Percentiles rank a stretch among this genome's conserved stretches.
Evolutionary conservation across 2,888 invertebrate genomes (phyloP).

Genomic region (Heteropelma amictum): DNA sequence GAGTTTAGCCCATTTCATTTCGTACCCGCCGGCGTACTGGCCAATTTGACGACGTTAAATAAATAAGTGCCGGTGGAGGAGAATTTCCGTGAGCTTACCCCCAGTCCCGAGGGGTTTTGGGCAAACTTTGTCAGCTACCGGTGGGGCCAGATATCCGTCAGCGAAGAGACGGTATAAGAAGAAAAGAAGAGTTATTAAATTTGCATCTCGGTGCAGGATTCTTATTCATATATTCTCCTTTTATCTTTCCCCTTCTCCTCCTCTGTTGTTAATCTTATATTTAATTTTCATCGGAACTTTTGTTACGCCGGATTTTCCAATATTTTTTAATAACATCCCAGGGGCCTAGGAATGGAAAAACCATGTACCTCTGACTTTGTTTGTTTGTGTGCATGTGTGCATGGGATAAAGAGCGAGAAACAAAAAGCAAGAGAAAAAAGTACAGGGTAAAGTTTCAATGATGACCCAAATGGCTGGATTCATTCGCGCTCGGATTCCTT

Average conservation of each 20-base stretch:
- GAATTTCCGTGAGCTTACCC: background rate
- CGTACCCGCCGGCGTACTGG: constrained; percentile 10
- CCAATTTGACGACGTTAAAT: constrained; percentile 49
- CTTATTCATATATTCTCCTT: background rate
- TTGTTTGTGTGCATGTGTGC: background rate
- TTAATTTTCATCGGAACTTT: constrained; percentile 43
- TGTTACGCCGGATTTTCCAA: constrained; percentile 32
- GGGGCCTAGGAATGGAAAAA: background rate
- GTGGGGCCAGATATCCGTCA: constrained; percentile 23
- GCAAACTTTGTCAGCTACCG: constrained; percentile 42
- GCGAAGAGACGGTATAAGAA: constrained; percentile 20
- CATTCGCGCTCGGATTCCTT: background rate
- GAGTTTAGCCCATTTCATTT: background rate
- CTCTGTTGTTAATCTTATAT: background rate
- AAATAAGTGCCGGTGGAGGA: constrained; percentile 33
- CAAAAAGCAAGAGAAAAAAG: background rate
- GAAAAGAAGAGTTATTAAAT: constrained; percentile 51
- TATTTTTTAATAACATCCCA: constrained; percentile 39
- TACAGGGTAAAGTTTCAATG: background rate
- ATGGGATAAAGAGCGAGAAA: background rate
- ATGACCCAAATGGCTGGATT: constrained; percentile 11
- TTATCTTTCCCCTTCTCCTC: background rate
- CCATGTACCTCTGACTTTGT: too few species aligned
- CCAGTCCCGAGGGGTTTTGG: constrained; percentile 37
- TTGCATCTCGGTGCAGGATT: constrained; percentile 27